Conservation (phyloP, 1,140 invertebrate species). For the Drosophila murphyi region DNA sequence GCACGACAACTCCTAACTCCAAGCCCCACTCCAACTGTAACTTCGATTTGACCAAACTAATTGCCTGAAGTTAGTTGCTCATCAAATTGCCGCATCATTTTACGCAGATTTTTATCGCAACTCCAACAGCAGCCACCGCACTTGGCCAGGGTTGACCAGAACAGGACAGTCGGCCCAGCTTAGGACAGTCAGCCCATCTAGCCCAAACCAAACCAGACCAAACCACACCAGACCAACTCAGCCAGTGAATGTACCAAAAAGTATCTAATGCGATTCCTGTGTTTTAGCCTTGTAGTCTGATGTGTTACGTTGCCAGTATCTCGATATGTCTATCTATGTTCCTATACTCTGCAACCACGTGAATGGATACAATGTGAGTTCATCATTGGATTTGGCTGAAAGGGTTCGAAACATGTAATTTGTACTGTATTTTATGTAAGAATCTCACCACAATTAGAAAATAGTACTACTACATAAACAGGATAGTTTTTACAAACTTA, state of each 20-base stretch:
- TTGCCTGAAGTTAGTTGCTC: conserved; percentile 77
- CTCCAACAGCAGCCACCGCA: conserved; percentile 21
- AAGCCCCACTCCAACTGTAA: conserved; percentile 6
- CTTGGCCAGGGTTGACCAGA: conserved; percentile 21
- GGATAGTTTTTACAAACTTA: too few species aligned
- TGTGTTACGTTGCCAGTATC: conserved; percentile 45
- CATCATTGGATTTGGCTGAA: not conserved
- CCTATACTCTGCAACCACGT: conserved; percentile 25
- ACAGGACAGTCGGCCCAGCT: too few species aligned
- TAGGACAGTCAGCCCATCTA: too few species aligned
- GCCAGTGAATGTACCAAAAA: conserved; percentile 39
- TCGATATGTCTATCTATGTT: conserved; percentile 61
- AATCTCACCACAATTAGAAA: too few species aligned
- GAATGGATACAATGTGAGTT: not conserved
- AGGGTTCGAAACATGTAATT: not conserved
- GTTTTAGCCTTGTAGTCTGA: conserved; percentile 67
- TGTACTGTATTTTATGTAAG: not conserved
- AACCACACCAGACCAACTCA: conserved; percentile 17
- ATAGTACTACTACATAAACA: too few species aligned
- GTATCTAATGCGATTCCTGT: conserved; percentile 80
- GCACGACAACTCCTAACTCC: conserved; percentile 19
- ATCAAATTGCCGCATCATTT: conserved; percentile 81
- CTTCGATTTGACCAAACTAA: conserved; percentile 65
- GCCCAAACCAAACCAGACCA: conserved; percentile 2
- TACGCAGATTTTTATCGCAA: conserved; percentile 79